Evolutionary conservation across 1,140 invertebrate genomes (phyloP).

Genomic region (Melitaea cinxia): DNA sequence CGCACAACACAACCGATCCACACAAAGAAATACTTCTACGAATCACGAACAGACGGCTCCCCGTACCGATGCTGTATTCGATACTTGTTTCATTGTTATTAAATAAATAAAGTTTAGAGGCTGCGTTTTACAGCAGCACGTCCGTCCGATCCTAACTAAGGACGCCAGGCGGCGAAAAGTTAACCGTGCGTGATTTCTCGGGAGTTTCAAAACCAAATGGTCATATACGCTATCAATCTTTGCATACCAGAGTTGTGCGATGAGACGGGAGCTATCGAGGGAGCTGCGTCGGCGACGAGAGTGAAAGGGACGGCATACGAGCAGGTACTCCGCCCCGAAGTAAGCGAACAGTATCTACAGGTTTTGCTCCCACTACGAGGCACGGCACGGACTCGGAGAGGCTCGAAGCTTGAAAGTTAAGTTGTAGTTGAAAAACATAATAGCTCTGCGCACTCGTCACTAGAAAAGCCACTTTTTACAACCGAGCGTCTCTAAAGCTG

Average conservation of each 20-base stretch:
- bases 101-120: slow-evolving; percentile 35
- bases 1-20: slow-evolving; percentile 25
- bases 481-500: slow-evolving; percentile 19
- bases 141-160: slow-evolving; percentile 69
- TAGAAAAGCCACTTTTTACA: slow-evolving; percentile 49
- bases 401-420: slow-evolving; percentile 75
- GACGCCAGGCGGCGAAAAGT: slow-evolving; percentile 79
- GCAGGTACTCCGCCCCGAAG: slow-evolving; percentile 75
- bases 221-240: slow-evolving; percentile 82
- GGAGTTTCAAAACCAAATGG: slow-evolving; percentile 80
- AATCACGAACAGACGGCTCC: slow-evolving; percentile 5
- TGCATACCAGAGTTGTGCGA: slow-evolving; percentile 79
- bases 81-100: slow-evolving; percentile 34
- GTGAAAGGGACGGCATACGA: slow-evolving; percentile 66
- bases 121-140: slow-evolving; percentile 46
- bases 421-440: slow-evolving; percentile 72
- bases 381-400: slow-evolving; percentile 67
- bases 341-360: slow-evolving; percentile 78
- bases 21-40: slow-evolving; percentile 11
- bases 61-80: slow-evolving; percentile 3
- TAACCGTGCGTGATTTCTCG: slow-evolving; percentile 80
- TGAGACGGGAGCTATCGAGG: slow-evolving; percentile 63
- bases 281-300: slow-evolving; percentile 39
- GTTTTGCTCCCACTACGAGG: slow-evolving; percentile 80
- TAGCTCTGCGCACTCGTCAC: slow-evolving; percentile 54